These are phyloP conservation scores for Rhingia campestris DNA, from an alignment of 2,888 invertebrate species.

Conservation along the genomic window DNA sequence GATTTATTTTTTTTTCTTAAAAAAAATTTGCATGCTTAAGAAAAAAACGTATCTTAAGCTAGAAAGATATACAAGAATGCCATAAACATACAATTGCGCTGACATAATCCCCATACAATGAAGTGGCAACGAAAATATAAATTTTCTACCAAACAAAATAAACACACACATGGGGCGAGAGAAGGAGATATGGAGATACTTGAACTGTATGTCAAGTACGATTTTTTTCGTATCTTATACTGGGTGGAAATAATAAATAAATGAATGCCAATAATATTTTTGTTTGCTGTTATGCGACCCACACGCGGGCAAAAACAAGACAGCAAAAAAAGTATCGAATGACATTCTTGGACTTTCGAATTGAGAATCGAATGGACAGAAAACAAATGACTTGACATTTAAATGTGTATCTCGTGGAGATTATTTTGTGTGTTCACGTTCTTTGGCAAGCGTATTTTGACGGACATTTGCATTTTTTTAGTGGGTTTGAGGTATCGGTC, in stretches of 20 bases:
- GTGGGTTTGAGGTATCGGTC: background rate
- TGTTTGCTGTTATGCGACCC: background rate
- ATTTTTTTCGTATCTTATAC: background rate
- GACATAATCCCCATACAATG: conserved; percentile 56
- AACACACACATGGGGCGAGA: background rate
- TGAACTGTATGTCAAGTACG: conserved; percentile 20
- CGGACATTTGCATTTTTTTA: conserved; percentile 6
- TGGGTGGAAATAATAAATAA: conserved; percentile 57
- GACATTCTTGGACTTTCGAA: conserved; percentile 28
- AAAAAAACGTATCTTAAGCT: conserved; percentile 35
- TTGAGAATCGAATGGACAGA: conserved; percentile 19
- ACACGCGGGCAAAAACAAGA: conserved; percentile 13
- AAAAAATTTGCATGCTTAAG: conserved; percentile 45
- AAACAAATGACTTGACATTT: conserved; percentile 52
- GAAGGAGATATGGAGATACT: conserved; percentile 14
- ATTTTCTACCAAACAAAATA: conserved; percentile 24
- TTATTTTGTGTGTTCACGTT: conserved; percentile 18
- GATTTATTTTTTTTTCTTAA: conserved; percentile 46
- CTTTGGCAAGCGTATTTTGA: background rate
- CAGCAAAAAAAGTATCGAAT: conserved; percentile 25
- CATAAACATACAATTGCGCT: conserved; percentile 58
- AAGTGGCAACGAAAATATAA: conserved; percentile 35
- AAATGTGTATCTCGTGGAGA: conserved; percentile 28
- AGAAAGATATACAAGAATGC: conserved; percentile 27
- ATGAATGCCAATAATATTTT: conserved; percentile 64